These are phyloP conservation scores for Oscheius sp. DNA, from an alignment of 1,140 invertebrate genomes.

Conservation along the genomic window DNA sequence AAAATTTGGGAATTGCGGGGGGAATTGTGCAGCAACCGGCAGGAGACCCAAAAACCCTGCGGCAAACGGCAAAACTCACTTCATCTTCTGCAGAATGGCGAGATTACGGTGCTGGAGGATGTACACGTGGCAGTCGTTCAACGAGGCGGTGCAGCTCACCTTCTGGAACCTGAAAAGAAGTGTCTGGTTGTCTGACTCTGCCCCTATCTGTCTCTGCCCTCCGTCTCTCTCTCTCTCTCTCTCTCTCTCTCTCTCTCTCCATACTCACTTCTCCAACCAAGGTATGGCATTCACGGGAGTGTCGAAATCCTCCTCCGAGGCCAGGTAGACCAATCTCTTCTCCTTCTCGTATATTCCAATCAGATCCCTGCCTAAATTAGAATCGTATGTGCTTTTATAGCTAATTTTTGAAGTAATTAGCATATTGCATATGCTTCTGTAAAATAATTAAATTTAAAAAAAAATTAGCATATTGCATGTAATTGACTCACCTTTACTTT, in stretches of 20 bases:
- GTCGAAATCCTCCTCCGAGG: conserved; percentile 29
- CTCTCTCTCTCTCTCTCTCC: too few relatives aligned
- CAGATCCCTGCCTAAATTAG: conserved; percentile 23
- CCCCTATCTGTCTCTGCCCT: too few relatives aligned
- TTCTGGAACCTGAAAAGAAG: conserved; percentile 16
- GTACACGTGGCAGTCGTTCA: conserved; percentile 33
- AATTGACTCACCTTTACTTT: conserved; percentile 29
- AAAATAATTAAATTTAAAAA: neutral
- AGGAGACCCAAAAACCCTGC: too few relatives aligned
- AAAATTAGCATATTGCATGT: neutral
- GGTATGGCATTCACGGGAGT: neutral
- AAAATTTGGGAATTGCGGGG: neutral
- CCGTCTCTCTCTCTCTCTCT: too few relatives aligned
- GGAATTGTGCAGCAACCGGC: too few relatives aligned
- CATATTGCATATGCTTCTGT: too few relatives aligned
- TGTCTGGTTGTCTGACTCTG: too few relatives aligned
- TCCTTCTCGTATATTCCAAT: conserved; percentile 10
- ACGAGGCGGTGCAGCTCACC: conserved; percentile 4
- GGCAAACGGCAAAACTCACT: neutral
- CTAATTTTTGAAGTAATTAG: too few relatives aligned
- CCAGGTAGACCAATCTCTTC: conserved; percentile 6
- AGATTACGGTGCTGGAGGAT: neutral
- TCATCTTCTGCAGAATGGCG: neutral
- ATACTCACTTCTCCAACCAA: conserved; percentile 9
- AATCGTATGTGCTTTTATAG: too few relatives aligned